Evolutionary conservation across 2,888 invertebrate genomes (phyloP).

Genomic region (Tipula helvola): DNA sequence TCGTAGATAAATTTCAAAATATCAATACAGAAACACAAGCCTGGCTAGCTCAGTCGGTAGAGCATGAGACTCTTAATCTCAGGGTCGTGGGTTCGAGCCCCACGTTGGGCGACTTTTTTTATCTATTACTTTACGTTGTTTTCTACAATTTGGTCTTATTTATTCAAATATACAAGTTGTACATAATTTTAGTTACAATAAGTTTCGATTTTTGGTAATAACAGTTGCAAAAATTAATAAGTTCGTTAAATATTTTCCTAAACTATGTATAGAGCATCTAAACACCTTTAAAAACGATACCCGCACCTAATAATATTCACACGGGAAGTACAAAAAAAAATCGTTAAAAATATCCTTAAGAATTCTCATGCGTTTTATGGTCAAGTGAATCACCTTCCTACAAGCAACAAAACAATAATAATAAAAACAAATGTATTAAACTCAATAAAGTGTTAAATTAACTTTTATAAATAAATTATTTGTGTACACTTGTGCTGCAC

Average conservation of each 20-base stretch:
- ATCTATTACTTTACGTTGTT: too few species aligned
- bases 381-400: background rate
- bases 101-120: slow-evolving; percentile 28
- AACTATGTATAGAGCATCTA: background rate
- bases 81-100: slow-evolving; percentile 38
- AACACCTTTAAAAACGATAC: background rate
- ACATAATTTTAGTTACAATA: too few species aligned
- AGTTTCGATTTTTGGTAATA: too few species aligned
- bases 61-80: slow-evolving; percentile 37
- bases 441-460: slow-evolving; percentile 4
- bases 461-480: background rate
- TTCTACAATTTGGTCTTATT: background rate
- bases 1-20: background rate
- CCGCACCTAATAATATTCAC: background rate
- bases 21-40: slow-evolving; percentile 16
- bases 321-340: background rate
- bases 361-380: background rate
- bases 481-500: background rate
- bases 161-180: background rate
- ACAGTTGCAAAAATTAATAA: background rate
- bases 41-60: slow-evolving; percentile 38
- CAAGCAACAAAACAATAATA: background rate
- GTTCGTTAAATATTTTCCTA: background rate
- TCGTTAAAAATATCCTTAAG: background rate
- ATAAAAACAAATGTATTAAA: background rate